Evolutionary conservation across 2,113 vertebrate genomes (phyloP), one percentile per base, ranked within the genome.

Genomic region (Sigmodon hispidus): DNA sequence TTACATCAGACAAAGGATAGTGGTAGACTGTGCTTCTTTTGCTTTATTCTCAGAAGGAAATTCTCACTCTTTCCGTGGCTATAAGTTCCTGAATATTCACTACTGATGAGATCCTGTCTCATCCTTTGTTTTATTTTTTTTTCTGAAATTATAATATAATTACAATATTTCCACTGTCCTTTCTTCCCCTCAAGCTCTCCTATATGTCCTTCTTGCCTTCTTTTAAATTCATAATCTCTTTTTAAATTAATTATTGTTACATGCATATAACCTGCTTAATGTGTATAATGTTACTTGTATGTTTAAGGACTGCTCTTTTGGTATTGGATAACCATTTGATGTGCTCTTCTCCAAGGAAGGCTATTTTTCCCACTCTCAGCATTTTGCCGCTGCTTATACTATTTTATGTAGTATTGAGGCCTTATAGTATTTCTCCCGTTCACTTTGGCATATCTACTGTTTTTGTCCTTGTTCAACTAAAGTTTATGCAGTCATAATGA

Each of bases 81-180:
- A 5, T n/a, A 0, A 5, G 40, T 79, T 63, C 7, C 3, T 0
- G 2, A 31, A 2, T 43, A 10, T 43, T 81, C 5, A 19, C 12
- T 11, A 19, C 34, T 67, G 36, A 67, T 5, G 1, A 22, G 15
- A 40, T 26, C 22, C n/a, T 40, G 59, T 81, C 36, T 29, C 7
- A 1, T 40, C 40, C 13, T 40, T 55, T 59, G 22, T 40, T 59
- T 26, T 26, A 40, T 19, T 16, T 59, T 79, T 80, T 52, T n/a
- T n/a, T n/a, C n/a, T 59, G 22, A 59, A 57, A 59, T 81, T 40
- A 40, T 24, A 81, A n/a, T n/a, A 22, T 24, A n/a, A 40, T 59
- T 26, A 43, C 55, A 55, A 21, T 16, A n/a, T 52, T 80, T n/a
- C 4, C 17, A 5, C 9, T n/a, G n/a, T 1, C 10, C 0, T 22